Conservation (phyloP, 2,888 invertebrate species). For the Podabrus alpinus region DNA sequence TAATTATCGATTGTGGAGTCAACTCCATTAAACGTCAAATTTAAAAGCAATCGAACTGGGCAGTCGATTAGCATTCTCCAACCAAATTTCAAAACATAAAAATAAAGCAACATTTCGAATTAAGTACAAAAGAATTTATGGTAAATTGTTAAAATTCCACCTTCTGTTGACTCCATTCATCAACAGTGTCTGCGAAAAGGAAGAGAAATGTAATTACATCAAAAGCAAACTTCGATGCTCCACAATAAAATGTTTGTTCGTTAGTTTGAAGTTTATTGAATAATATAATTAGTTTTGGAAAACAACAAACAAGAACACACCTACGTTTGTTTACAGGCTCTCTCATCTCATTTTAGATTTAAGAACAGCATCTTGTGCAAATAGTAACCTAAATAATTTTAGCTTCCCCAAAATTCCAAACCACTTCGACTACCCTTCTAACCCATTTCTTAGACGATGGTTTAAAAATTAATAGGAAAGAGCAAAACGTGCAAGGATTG, state of each 20-base stretch:
- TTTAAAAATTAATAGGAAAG: not conserved
- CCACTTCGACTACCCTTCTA: not conserved
- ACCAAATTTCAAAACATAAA: too few species aligned
- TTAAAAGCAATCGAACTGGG: not conserved
- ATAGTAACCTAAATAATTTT: not conserved
- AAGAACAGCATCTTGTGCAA: not conserved
- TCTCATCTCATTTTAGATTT: not conserved
- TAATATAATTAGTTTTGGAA: not conserved
- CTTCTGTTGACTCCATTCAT: not conserved
- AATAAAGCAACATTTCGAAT: not conserved
- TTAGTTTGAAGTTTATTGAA: not conserved
- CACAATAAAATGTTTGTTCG: not conserved
- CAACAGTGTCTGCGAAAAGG: not conserved
- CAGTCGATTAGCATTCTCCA: not conserved
- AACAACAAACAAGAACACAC: not conserved
- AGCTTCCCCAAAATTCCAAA: not conserved
- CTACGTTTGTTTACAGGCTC: not conserved
- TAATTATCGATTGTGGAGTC: not conserved
- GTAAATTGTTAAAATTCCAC: not conserved
- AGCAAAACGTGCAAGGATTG: not conserved
- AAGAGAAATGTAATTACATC: not conserved
- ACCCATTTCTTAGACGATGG: not conserved
- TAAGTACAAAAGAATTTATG: not conserved
- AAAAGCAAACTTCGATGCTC: not conserved
- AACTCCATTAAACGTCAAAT: not conserved